These are phyloP conservation scores for Aelia acuminata DNA, from an alignment of 2,888 invertebrate genomes.

Conservation along the genomic window DNA sequence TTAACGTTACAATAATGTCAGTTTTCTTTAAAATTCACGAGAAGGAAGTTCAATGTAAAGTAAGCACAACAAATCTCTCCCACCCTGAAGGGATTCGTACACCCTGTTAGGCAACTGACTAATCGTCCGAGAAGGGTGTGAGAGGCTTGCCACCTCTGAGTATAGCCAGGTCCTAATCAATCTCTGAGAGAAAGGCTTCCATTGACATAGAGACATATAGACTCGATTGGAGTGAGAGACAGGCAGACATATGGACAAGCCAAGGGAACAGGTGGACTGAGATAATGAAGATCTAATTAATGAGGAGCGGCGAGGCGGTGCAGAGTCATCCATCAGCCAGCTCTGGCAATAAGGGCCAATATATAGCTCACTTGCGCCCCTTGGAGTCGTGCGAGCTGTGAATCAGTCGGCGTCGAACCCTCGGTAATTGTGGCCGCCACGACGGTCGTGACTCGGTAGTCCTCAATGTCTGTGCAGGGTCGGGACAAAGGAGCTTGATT, in stretches of 20 bases:
- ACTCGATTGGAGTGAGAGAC: neutral
- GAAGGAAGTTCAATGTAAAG: no score
- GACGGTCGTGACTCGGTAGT: constrained; percentile 1
- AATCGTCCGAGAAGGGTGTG: neutral
- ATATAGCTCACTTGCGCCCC: constrained; percentile 11
- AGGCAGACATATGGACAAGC: neutral
- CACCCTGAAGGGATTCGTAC: neutral
- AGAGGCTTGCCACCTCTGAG: neutral
- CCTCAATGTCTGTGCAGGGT: neutral
- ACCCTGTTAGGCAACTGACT: neutral
- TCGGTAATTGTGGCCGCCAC: constrained; percentile 5
- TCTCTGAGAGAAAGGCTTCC: constrained; percentile 16
- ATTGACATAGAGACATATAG: constrained; percentile 14
- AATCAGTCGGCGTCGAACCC: neutral
- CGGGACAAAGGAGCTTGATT: neutral
- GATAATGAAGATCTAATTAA: constrained; percentile 28
- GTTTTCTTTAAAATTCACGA: neutral
- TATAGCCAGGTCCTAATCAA: neutral
- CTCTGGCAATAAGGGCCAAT: neutral
- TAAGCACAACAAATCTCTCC: neutral
- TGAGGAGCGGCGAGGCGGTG: neutral
- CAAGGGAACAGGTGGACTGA: constrained; percentile 24
- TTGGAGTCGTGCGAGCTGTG: neutral
- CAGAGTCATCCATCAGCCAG: neutral
- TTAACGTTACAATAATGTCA: no score